These are phyloP conservation scores for Epirrhoe tristata DNA, from an alignment of 2,888 invertebrate genomes.

Conservation along the genomic window DNA sequence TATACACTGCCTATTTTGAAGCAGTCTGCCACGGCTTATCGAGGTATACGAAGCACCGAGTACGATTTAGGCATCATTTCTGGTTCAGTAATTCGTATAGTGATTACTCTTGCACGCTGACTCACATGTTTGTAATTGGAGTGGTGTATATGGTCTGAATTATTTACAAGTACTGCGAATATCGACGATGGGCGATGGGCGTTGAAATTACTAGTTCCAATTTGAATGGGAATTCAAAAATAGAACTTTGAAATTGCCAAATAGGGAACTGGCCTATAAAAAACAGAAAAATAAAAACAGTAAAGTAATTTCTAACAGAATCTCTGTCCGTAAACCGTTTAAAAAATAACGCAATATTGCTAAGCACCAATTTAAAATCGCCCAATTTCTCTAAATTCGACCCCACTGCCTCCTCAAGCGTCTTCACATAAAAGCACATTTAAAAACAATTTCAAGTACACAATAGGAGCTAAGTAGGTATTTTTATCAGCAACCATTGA, in stretches of 20 bases:
- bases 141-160: constrained; percentile 21
- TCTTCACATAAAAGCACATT: constrained; percentile 48
- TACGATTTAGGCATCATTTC: constrained; percentile 27
- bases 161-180: constrained; percentile 18
- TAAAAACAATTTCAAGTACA: constrained; percentile 65
- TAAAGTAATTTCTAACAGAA: constrained; percentile 7
- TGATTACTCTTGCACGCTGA: constrained; percentile 27
- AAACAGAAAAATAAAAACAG: not conserved
- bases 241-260: not conserved
- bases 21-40: constrained; percentile 9
- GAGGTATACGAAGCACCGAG: constrained; percentile 2
- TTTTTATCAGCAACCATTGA: constrained; percentile 70
- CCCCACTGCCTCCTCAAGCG: constrained; percentile 36
- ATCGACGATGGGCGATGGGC: constrained; percentile 5
- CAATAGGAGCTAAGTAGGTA: constrained; percentile 63
- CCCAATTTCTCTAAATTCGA: constrained; percentile 41
- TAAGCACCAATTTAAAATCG: constrained; percentile 37
- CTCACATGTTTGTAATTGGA: constrained; percentile 31
- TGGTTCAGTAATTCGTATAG: constrained; percentile 30
- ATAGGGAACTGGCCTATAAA: not conserved
- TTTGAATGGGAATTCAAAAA: not conserved
- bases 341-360: constrained; percentile 36
- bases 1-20: constrained; percentile 1
- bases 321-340: constrained; percentile 27
- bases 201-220: constrained; percentile 12